Percentiles rank a stretch among this genome's conserved stretches.
Evolutionary conservation across 2,113 vertebrate species (phyloP).

Genomic region (Neotragus pygmaeus): DNA sequence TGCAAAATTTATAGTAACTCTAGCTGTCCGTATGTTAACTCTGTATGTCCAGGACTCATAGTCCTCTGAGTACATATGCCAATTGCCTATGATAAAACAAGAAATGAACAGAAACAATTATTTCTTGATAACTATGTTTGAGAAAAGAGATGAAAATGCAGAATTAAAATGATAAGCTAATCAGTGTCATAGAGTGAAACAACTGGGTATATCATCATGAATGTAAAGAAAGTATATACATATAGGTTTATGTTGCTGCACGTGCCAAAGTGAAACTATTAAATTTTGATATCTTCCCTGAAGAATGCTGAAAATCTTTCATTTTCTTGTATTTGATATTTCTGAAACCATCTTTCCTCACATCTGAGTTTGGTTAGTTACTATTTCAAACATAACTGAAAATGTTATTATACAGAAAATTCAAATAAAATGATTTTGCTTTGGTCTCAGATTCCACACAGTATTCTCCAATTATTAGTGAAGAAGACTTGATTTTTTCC

Average conservation of each 20-base stretch:
- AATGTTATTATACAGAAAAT: constrained; percentile 57
- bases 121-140: neutral
- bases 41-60: neutral
- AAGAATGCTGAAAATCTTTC: constrained; percentile 3
- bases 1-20: constrained; percentile 51
- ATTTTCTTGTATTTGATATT: constrained; percentile 56
- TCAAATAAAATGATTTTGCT: constrained; percentile 59
- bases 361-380: constrained; percentile 69
- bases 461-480: constrained; percentile 64
- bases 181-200: neutral
- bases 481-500: constrained; percentile 39
- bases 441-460: constrained; percentile 61
- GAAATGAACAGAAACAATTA: constrained; percentile 17
- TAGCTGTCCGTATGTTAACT: neutral
- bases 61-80: neutral
- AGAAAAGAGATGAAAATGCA: constrained; percentile 6
- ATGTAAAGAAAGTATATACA: neutral
- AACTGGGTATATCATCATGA: neutral
- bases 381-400: constrained; percentile 68
- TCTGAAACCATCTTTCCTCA: constrained; percentile 47
- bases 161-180: neutral
- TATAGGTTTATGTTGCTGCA: neutral
- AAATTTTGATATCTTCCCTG: constrained; percentile 19
- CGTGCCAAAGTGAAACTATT: neutral
- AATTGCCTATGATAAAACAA: constrained; percentile 7